Evolutionary conservation across 2,797 vertebrate genomes (phyloP).

Genomic region (Pterois miles): DNA sequence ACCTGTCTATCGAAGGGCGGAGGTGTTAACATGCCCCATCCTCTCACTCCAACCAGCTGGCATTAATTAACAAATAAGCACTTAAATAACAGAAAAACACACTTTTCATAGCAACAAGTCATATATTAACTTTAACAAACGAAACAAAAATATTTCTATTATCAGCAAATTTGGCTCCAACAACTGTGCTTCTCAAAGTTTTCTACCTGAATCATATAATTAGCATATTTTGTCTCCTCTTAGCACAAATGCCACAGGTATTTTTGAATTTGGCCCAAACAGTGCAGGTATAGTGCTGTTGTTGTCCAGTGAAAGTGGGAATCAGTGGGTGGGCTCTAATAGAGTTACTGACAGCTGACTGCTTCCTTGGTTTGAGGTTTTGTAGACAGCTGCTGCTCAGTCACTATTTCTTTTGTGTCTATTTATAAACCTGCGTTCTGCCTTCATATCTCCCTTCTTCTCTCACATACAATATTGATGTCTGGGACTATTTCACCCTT

Average conservation of each 20-base stretch:
- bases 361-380: neutral
- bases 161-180: no score
- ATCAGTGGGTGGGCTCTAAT: neutral
- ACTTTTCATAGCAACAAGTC: no score
- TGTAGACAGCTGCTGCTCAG: neutral
- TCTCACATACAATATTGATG: slow-evolving; percentile 70
- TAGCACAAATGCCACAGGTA: no score
- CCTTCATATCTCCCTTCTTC: neutral
- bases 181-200: no score
- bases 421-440: slow-evolving; percentile 25
- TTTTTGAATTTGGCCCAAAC: neutral
- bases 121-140: no score
- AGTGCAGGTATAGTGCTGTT: neutral
- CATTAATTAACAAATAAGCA: no score
- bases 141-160: no score
- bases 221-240: neutral
- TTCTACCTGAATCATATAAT: no score
- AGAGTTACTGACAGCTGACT: neutral
- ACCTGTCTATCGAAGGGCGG: no score
- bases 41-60: no score
- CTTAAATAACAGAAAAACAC: no score
- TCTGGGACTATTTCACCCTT: slow-evolving; percentile 41
- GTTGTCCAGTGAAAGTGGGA: neutral
- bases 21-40: no score
- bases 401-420: slow-evolving; percentile 1